Base-by-base conservation (phyloP, 2,888 invertebrate species). In the Stratiomys singularior region DNA sequence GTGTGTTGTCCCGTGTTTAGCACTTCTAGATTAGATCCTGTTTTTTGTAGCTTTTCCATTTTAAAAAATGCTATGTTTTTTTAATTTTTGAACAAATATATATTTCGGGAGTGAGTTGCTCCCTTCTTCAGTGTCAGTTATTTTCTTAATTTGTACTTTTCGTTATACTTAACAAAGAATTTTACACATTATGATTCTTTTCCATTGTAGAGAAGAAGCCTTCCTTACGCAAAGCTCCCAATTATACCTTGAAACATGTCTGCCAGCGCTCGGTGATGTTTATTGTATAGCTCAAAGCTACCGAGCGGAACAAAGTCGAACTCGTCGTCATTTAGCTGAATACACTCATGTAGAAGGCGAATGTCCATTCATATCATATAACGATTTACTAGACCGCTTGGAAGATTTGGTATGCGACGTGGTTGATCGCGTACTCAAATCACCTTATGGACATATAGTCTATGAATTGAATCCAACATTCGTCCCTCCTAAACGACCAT, bases 171-270 rank as follows among this genome's bases (percentile, higher is more conserved):
- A 44, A 44, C 44, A n/a, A n/a, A n/a, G n/a, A n/a, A n/a, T n/a
- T n/a, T 44, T 44, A 44, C 13, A 44, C 13, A 9, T 37, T 5
- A 7, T 0, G 18, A 44, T 3, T 64, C 28, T 15, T 60, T 84
- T 86, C 46, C n/a, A n/a, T n/a, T n/a, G n/a, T 84, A 93, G 94
- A 0, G 93, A 94, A 83, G 92, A 94, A 83, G 98, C 99, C 0
- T 99, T 93, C 87, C 89, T 99, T 79, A 99, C 99, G 0, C 99
- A 99, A 88, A 98, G 98, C 83, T 99, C 98, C 0, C 99, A 99
- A 87, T 90, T 99, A 60, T 99, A 99, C 87, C 89, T 99, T 84
- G 99, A 99, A 89, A 99, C 99, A 0, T 96, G 96, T 84, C 86
- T 98, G 82, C 94, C 98, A 18, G 92, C 97, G 0, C 89, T 98